phyloP scores from a whole-genome alignment of 2,888 invertebrate genomes.

The Craniophora ligustri region DNA sequence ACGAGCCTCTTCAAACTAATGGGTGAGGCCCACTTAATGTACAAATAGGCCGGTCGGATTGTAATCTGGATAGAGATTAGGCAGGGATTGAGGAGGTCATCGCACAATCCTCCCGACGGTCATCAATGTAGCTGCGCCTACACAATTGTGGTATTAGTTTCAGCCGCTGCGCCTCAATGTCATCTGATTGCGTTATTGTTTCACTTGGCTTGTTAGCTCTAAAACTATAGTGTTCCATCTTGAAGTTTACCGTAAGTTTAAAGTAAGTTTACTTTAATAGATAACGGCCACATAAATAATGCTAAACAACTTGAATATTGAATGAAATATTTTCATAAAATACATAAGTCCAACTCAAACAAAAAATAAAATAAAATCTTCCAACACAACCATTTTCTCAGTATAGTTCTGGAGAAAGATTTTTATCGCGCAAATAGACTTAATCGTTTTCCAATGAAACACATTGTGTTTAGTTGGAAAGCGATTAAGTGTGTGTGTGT shows the following conservation, averaged over 20 bases:
- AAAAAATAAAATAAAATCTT: no score
- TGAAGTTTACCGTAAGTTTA: no score
- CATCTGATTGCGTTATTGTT: constrained; percentile 18
- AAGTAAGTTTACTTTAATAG: neutral
- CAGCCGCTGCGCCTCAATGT: constrained; percentile 16
- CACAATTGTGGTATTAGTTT: constrained; percentile 39
- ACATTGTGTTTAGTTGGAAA: constrained; percentile 15
- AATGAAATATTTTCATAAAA: constrained; percentile 13
- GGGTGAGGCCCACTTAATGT: constrained; percentile 66
- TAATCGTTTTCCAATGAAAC: no score
- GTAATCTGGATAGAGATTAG: constrained; percentile 72
- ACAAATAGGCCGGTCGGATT: constrained; percentile 68
- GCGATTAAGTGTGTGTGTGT: constrained; percentile 17
- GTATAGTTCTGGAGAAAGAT: constrained; percentile 1
- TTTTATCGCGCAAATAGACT: constrained; percentile 6
- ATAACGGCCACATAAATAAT: constrained; percentile 8
- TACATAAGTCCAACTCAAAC: no score
- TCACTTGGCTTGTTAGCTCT: neutral
- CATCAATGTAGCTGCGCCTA: constrained; percentile 38
- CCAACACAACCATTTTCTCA: neutral
- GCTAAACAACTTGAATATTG: constrained; percentile 23
- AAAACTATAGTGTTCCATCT: neutral
- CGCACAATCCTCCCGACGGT: constrained; percentile 44
- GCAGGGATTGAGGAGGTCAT: constrained; percentile 62
- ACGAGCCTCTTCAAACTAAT: constrained; percentile 71